These are phyloP conservation scores for Boloria selene DNA, from an alignment of 2,888 invertebrate species.

Conservation along the genomic window DNA sequence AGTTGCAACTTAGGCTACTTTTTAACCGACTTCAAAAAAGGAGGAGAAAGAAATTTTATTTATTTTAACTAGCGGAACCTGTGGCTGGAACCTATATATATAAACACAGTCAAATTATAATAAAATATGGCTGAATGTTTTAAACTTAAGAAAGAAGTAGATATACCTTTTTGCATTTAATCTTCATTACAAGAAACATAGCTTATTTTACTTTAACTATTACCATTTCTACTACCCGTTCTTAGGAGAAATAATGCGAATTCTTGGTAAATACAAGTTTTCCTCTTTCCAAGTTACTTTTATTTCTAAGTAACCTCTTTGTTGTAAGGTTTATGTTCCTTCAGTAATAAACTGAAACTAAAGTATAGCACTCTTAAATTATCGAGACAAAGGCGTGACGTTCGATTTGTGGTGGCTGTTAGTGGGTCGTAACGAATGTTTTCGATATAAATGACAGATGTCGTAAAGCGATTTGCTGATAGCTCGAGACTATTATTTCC, in stretches of 20 bases:
- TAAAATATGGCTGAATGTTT: no score
- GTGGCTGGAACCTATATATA: no score
- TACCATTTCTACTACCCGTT: constrained; percentile 5
- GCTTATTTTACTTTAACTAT: not conserved
- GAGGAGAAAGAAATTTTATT: no score
- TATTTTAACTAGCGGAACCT: no score
- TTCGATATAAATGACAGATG: constrained; percentile 6
- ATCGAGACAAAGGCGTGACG: constrained; percentile 1
- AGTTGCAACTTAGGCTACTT: no score
- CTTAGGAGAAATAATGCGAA: constrained; percentile 17
- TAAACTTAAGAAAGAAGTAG: no score
- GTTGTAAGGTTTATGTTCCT: constrained; percentile 20
- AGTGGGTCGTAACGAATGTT: constrained; percentile 8
- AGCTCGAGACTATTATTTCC: no score
- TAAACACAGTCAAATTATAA: no score
- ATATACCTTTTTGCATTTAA: no score
- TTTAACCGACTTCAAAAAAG: no score
- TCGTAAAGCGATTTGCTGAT: no score
- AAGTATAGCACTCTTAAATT: constrained; percentile 18
- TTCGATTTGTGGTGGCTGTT: constrained; percentile 10
- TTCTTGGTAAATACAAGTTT: constrained; percentile 30
- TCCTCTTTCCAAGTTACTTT: constrained; percentile 15
- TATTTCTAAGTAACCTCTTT: constrained; percentile 16
- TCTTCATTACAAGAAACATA: no score
- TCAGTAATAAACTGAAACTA: constrained; percentile 12